Evolutionary conservation across 2,888 invertebrate genomes (phyloP).

Genomic region (Drosophila pseudotalamancana): DNA sequence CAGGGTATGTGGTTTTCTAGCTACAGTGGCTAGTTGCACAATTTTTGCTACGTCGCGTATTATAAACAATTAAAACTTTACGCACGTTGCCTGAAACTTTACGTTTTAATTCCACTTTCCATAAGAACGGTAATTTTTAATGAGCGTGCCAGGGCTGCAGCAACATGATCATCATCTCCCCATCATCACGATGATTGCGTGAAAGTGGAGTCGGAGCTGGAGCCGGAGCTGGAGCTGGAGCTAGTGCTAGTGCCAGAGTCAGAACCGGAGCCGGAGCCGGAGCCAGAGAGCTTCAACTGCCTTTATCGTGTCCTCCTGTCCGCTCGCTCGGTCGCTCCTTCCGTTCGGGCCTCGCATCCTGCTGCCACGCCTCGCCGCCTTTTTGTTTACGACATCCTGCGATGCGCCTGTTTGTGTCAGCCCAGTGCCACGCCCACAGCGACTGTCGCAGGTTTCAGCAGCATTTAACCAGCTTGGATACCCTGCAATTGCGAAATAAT

Average conservation of each 20-base stretch:
- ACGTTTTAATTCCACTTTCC: constrained; percentile 75
- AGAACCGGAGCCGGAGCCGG: no score
- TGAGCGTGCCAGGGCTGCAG: constrained; percentile 55
- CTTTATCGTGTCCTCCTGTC: constrained; percentile 33
- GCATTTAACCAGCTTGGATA: constrained; percentile 72
- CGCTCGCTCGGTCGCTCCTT: constrained; percentile 34
- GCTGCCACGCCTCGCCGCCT: constrained; percentile 38
- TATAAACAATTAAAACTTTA: constrained; percentile 78
- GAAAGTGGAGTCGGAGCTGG: constrained; percentile 23
- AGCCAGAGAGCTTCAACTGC: constrained; percentile 23
- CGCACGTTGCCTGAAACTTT: constrained; percentile 55
- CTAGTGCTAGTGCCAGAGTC: no score
- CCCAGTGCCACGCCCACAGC: constrained; percentile 9
- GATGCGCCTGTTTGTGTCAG: constrained; percentile 15
- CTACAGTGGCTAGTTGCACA: no score
- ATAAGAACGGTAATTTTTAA: constrained; percentile 81
- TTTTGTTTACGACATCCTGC: constrained; percentile 76
- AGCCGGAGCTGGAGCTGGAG: no score
- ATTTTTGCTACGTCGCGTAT: constrained; percentile 69
- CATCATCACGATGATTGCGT: constrained; percentile 14
- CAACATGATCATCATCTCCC: constrained; percentile 5
- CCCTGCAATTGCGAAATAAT: constrained; percentile 8
- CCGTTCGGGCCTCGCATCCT: constrained; percentile 62
- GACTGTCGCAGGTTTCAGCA: constrained; percentile 30
- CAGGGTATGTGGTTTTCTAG: not conserved